A percentile compares a stretch with the other conserved stretches of the same genome.
These are phyloP conservation scores for Alviniconcha strummeri DNA, from an alignment of 2,888 invertebrate genomes.

Conservation along the genomic window DNA sequence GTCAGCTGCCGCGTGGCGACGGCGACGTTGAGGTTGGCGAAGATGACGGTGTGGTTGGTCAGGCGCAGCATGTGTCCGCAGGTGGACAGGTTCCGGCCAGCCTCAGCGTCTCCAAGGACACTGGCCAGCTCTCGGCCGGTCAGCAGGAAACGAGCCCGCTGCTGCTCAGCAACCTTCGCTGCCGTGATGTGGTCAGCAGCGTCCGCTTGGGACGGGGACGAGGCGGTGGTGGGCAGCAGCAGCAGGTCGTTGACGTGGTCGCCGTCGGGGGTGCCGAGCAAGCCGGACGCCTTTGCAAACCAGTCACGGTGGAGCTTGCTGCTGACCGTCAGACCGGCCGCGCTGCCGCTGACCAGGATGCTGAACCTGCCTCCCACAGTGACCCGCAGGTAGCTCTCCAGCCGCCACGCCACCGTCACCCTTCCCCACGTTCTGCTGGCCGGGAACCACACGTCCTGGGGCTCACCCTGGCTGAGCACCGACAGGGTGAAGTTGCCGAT, in stretches of 20 bases:
- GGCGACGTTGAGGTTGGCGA: conserved; percentile 28
- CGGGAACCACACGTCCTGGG: conserved; percentile 34
- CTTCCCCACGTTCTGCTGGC: conserved; percentile 27
- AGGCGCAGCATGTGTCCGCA: conserved; percentile 48
- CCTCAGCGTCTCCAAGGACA: conserved; percentile 20
- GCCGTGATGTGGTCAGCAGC: conserved; percentile 32
- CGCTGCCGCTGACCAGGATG: conserved; percentile 45
- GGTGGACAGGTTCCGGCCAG: conserved; percentile 42
- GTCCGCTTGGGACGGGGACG: conserved; percentile 25
- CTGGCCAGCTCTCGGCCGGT: conserved; percentile 35
- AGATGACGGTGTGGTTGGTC: conserved; percentile 35
- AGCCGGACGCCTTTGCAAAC: conserved; percentile 42
- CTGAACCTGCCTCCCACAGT: conserved; percentile 40
- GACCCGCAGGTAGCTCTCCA: conserved; percentile 43
- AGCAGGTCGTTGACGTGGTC: conserved; percentile 52
- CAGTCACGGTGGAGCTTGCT: conserved; percentile 40
- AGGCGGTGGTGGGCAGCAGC: conserved; percentile 34
- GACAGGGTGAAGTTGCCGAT: conserved; percentile 9
- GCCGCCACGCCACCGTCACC: conserved; percentile 44
- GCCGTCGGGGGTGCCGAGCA: conserved; percentile 51
- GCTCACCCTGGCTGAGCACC: conserved; percentile 6
- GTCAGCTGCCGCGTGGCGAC: conserved; percentile 32
- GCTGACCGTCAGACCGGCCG: conserved; percentile 43
- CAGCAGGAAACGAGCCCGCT: conserved; percentile 37
- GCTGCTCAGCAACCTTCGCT: conserved; percentile 41